Base-by-base conservation (phyloP, 1,140 invertebrate species). In the Rhagoletis zephyria region DNA sequence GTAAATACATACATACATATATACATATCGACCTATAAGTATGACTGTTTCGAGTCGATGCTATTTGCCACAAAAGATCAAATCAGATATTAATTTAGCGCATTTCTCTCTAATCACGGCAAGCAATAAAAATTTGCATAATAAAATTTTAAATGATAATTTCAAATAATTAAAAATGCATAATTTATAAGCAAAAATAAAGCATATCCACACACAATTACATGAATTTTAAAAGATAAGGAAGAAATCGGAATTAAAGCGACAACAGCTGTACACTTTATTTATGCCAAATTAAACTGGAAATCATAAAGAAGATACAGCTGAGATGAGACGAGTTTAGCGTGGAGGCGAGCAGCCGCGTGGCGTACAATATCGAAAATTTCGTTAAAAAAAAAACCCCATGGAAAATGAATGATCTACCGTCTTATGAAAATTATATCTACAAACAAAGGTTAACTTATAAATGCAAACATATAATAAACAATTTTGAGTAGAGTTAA, bases 111-210 rank as follows among this genome's bases (percentile, higher is more conserved):
- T 74, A 74, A 74, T 74, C 67, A 74, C 45, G 67, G 42, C 67
- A 74, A 42, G 67, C 67, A 74, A 45, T 74, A 45, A 74, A 74
- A 74, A 74, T 74, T 74, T 74, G 67, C 67, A 74, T 74, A 74
- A 74, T 45, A 48, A 45, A 74, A 74, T 74, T 74, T 74, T 45
- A 74, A 74, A 74, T 74, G 67, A 74, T 74, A 74, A 74, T 74
- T 74, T 74, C 16, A 40, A 74, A 74, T 45, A 74, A 74, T 74
- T 74, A 74, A 45, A 48, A 45, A 74, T 74, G 12, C 67, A 48
- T 74, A 45, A 74, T 74, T 74, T 74, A 74, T 74, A 74, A 74
- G 67, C 67, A 74, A 12, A 45, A 48, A 74, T 42, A 74, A 74
- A 2, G 10, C 67, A 74, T 16, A 70, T 30, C 3, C 9, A 45